Evolutionary conservation across 2,113 vertebrate species (phyloP).

Genomic region (Cacatua alba): DNA sequence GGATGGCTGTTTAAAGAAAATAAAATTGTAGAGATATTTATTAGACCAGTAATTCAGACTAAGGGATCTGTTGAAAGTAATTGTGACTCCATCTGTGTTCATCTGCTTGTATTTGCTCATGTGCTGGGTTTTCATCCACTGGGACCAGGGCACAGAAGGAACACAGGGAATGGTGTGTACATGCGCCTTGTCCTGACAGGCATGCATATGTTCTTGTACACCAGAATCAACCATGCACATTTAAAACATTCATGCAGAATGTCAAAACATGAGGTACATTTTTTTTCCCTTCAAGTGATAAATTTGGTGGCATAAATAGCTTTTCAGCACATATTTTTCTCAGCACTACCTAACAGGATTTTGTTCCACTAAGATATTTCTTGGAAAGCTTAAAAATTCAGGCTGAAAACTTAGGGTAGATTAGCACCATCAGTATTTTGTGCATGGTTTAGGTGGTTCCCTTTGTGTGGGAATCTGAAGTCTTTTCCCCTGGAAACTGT

Average conservation of each 20-base stretch:
- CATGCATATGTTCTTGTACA: not conserved
- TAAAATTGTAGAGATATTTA: not conserved
- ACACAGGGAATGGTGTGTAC: not conserved
- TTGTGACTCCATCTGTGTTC: not conserved
- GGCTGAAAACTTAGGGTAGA: not conserved
- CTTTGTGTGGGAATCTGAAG: not conserved
- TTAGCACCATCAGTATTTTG: not conserved
- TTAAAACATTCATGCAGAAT: not conserved
- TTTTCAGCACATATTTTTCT: not conserved
- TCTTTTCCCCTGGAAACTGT: not conserved
- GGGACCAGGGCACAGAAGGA: not conserved
- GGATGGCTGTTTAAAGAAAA: not conserved
- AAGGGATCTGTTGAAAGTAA: not conserved
- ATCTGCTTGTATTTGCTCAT: not conserved
- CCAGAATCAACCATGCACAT: not conserved
- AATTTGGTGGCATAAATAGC: not conserved
- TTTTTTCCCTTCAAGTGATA: not conserved
- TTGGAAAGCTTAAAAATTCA: not conserved
- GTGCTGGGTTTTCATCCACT: not conserved
- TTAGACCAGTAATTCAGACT: not conserved
- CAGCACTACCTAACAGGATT: not conserved
- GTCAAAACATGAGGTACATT: not conserved
- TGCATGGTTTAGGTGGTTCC: not conserved
- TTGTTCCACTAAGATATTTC: not conserved
- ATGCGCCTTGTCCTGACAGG: not conserved